Base-by-base conservation (phyloP, 2,888 invertebrate species). In the Thereva nobilitata region DNA sequence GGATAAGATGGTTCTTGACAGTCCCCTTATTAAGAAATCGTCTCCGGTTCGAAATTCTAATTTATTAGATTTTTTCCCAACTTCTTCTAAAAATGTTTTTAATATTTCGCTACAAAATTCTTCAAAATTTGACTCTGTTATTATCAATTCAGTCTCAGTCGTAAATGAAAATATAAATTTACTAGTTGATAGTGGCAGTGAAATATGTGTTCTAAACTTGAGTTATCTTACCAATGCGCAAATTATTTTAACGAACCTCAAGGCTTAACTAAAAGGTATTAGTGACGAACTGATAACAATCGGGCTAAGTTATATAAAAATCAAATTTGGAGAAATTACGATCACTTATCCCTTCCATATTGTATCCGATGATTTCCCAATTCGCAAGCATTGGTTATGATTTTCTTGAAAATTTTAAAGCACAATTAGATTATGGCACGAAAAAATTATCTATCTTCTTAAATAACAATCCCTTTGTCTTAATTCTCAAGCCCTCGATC, bases 131-230 rank as follows among this genome's bases (percentile, higher is more conserved):
- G 54, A 54, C 10, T 54, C 38, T 10, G 54, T 38, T 38, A 54
- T 5, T 10, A 10, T 54, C 10, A 9, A 37, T 10, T 54, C 54
- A 37, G 10, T 38, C 9, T 54, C 54, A n/a, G 35, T 9, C 38
- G 35, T 7, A 34, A 38, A 37, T 54, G 12, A 54, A 8, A 10
- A n/a, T 40, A 41, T 41, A 9, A 23, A 40, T 23, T 23, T 42
- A 55, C 41, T 55, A 37, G 55, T 55, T 41, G 42, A 55, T 41
- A 55, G 55, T 41, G 55, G 41, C 10, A 55, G 55, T 10, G 55
- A 55, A 41, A 7, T 55, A 10, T 41, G 55, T 12, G n/a, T 41
- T 41, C 12, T 41, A 42, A 41, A 55, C n/a, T 6, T 23, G 34
- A 34, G 7, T 5, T 10, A 5, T 35, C n/a, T 52, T 34, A 5